Base-by-base conservation (phyloP, 2,888 invertebrate species). In the Meiosimyza platycephala region DNA sequence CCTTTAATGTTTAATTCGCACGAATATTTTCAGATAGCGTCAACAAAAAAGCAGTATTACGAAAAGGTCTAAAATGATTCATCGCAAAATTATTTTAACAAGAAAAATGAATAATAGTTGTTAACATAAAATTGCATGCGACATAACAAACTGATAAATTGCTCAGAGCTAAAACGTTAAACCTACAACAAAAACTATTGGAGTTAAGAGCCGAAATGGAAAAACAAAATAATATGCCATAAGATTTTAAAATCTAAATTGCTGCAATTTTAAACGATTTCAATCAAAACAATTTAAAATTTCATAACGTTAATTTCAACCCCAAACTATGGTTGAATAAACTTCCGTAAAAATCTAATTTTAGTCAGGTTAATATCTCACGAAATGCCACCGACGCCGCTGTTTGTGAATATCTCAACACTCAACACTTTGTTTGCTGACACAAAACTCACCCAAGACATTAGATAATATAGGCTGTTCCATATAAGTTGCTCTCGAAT, bases 181-280 rank as follows among this genome's bases (percentile, higher is more conserved):
- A 15, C 12, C 12, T 15, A n/a, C 13, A 7, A 9, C 4, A 28
- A 22, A 57, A 11, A 11, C 22, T 28, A 13, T 28, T 9, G 22
- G 3, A 18, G 28, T 18, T 6, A 28, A 28, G 12, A 16, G 28
- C 15, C 28, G 11, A 16, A 16, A 13, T 1, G 28, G 18, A 9
- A 40, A 40, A 40, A 2, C 6, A 40, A 40, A 40, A 40, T 40
- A 40, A 28, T 28, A 28, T 28, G 4, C 40, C 40, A 7, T 40
- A 40, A 57, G 11, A 28, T 57, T 63, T 16, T 16, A 11, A 55
- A 55, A 55, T 54, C 55, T 12, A 66, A 66, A 66, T 66, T 66
- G 18, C 55, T 40, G 66, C 54, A 55, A 66, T 66, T 67, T 67
- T 47, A 55, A 67, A 7, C 47, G 66, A 55, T 55, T 67, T 67